A percentile compares a stretch with the other conserved stretches of the same genome.
These are phyloP conservation scores for Onychomys leucogaster DNA, from an alignment of 2,797 vertebrate species.

Conservation along the genomic window DNA sequence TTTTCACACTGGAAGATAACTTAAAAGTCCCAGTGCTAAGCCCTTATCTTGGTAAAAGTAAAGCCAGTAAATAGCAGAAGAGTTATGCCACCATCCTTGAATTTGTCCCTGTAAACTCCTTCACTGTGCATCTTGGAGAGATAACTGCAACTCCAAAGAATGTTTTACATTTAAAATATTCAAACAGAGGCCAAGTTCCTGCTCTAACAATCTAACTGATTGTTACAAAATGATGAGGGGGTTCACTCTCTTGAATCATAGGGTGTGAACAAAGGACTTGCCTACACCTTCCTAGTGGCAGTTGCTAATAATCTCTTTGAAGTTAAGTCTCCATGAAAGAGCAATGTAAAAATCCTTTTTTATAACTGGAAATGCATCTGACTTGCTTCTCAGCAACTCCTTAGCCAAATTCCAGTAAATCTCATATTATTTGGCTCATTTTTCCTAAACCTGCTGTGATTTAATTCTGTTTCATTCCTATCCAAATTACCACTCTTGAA, in stretches of 20 bases:
- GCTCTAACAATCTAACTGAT: constrained; percentile 55
- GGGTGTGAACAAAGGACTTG: constrained; percentile 43
- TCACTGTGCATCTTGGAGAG: neutral
- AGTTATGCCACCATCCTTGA: neutral
- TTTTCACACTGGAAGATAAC: neutral
- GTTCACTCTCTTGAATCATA: constrained; percentile 12
- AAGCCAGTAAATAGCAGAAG: neutral
- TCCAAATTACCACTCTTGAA: constrained; percentile 63
- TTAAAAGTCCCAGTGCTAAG: neutral
- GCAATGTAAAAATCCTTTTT: constrained; percentile 65
- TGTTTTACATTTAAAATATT: constrained; percentile 70
- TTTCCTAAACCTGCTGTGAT: constrained; percentile 68
- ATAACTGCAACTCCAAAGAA: constrained; percentile 32
- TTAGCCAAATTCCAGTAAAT: constrained; percentile 75
- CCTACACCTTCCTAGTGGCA: constrained; percentile 56
- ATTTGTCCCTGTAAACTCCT: neutral
- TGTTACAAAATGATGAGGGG: constrained; percentile 23
- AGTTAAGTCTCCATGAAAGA: constrained; percentile 73
- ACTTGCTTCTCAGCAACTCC: constrained; percentile 74
- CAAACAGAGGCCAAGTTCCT: constrained; percentile 45
- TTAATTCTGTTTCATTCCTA: constrained; percentile 55
- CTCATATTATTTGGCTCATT: constrained; percentile 71
- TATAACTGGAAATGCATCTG: constrained; percentile 67
- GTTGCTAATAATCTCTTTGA: constrained; percentile 74
- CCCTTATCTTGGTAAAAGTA: neutral